Conservation (phyloP, 2,113 vertebrate species). For the Chionodraco myersi region DNA sequence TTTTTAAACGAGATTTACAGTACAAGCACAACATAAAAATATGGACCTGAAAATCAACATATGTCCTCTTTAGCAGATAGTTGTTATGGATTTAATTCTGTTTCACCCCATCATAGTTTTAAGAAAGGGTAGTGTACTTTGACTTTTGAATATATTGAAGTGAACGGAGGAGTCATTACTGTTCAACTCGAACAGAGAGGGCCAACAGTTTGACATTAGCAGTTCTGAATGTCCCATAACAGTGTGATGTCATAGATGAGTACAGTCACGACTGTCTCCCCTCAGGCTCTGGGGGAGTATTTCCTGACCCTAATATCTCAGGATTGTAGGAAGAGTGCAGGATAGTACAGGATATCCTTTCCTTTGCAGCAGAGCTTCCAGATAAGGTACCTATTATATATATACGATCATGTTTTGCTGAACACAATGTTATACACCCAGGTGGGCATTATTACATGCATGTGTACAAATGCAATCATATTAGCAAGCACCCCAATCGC, state of each 20-base stretch:
- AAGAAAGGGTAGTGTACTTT: background rate
- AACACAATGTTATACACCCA: background rate
- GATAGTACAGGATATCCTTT: background rate
- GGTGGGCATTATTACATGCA: slow-evolving; percentile 14
- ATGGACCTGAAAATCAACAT: too few species aligned
- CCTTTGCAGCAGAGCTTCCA: background rate
- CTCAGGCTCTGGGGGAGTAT: slow-evolving; percentile 13
- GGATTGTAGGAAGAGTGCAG: background rate
- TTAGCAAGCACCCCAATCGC: background rate
- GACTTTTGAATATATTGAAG: background rate
- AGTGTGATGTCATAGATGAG: slow-evolving; percentile 18
- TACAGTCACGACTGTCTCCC: slow-evolving; percentile 24
- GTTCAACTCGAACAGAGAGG: background rate
- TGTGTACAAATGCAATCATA: background rate
- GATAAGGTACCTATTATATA: background rate
- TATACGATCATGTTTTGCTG: too few species aligned
- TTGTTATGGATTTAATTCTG: background rate
- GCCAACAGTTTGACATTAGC: background rate
- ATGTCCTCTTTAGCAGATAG: background rate
- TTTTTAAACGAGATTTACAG: too few species aligned
- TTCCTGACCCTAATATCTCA: slow-evolving; percentile 34
- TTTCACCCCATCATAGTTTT: background rate
- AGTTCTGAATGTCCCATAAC: slow-evolving; percentile 1
- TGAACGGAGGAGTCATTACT: background rate
- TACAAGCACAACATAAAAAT: too few species aligned